Evolutionary conservation across 2,888 invertebrate genomes (phyloP).

Genomic region (Bibio marci): DNA sequence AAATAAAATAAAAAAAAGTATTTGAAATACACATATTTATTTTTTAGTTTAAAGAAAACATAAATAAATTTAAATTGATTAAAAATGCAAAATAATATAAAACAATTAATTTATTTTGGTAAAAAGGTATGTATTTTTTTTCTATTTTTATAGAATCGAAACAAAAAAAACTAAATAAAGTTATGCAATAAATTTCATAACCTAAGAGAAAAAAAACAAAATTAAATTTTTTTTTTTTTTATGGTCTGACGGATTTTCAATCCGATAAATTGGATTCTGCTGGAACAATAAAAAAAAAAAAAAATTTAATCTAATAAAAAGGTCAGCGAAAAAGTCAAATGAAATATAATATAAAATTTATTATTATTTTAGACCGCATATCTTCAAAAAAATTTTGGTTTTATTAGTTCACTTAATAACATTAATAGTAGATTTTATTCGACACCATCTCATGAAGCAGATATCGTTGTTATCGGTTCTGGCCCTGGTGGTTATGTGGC

Average conservation of each 20-base stretch:
- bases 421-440: conserved; percentile 41
- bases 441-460: conserved; percentile 55
- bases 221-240: no score
- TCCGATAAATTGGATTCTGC: no score
- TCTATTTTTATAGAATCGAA: not conserved
- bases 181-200: conserved; percentile 2
- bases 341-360: no score
- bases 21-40: no score
- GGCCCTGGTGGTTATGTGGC: conserved; percentile 99
- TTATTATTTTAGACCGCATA: not conserved
- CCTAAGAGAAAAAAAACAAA: not conserved
- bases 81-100: conserved; percentile 8
- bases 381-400: conserved; percentile 16
- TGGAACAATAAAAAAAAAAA: no score
- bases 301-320: no score
- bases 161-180: not conserved
- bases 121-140: conserved; percentile 6
- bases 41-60: no score
- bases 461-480: conserved; percentile 92
- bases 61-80: no score
- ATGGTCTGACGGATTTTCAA: not conserved
- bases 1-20: no score
- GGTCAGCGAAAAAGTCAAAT: no score
- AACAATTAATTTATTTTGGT: conserved; percentile 5
- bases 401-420: conserved; percentile 24